These are phyloP conservation scores for Onychomys torridus DNA, from an alignment of 2,797 vertebrate species.

Conservation along the genomic window DNA sequence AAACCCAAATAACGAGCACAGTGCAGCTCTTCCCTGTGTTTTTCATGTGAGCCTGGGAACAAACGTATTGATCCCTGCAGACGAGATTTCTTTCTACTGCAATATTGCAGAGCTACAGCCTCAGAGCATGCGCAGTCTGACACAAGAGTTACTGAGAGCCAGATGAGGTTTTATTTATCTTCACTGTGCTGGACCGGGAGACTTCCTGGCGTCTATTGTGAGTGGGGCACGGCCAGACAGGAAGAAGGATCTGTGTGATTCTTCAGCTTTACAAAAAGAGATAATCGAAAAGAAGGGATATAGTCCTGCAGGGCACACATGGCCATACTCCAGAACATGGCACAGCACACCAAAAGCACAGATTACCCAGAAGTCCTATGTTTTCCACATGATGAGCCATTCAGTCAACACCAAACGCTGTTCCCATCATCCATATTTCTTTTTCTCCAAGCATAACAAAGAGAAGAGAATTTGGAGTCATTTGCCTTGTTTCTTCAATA, in stretches of 20 bases:
- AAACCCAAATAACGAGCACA: conserved; percentile 18
- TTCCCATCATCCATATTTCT: neutral
- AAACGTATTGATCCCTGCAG: neutral
- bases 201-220: neutral
- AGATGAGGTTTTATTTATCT: neutral
- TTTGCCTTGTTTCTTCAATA: conserved; percentile 64
- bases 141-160: neutral
- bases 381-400: neutral
- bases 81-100: neutral
- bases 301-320: neutral
- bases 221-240: neutral
- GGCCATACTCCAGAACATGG: neutral
- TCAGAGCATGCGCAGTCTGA: neutral
- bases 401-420: neutral
- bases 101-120: neutral
- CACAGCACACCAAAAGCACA: neutral
- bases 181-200: neutral
- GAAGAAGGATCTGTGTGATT: neutral
- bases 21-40: neutral
- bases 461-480: conserved; percentile 16
- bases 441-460: neutral
- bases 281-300: neutral
- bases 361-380: neutral
- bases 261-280: neutral
- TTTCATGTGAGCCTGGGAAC: conserved; percentile 16